Percentiles rank a stretch among this genome's conserved stretches.
phyloP scores from a whole-genome alignment of 30 jellyfish, hydroid and myxozoan species.

The Sanderia malayensis region DNA sequence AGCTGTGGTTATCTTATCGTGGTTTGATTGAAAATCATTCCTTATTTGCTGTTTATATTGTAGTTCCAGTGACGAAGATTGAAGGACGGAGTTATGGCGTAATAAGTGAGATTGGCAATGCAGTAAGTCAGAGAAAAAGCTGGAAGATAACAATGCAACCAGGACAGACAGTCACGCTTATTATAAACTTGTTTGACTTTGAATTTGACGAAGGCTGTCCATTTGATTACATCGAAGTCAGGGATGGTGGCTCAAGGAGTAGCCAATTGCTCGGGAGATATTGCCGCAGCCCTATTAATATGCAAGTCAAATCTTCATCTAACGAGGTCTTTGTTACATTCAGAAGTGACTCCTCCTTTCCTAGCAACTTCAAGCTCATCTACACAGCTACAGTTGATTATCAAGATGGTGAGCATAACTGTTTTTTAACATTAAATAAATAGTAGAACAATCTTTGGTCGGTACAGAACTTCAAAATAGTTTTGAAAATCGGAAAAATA shows the following conservation, averaged over 20 bases:
- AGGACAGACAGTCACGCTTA: conserved; percentile 32
- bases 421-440: too few species aligned
- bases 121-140: conserved; percentile 14
- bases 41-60: too few species aligned
- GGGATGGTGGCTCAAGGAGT: conserved; percentile 45
- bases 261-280: conserved; percentile 52
- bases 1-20: too few species aligned
- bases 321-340: conserved; percentile 21
- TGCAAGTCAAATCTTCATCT: conserved; percentile 37
- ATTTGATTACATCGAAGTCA: conserved; percentile 48
- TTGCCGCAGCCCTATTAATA: conserved; percentile 37
- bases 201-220: conserved; percentile 74
- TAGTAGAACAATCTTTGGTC: too few species aligned
- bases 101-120: conserved; percentile 11
- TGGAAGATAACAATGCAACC: conserved; percentile 21
- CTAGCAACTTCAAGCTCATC: conserved; percentile 37
- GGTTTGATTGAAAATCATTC: too few species aligned
- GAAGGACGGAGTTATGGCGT: conserved; percentile 25
- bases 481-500: too few species aligned
- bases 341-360: conserved; percentile 37
- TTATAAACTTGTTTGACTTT: conserved; percentile 19
- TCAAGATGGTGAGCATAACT: conserved; percentile 26
- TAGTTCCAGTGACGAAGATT: not conserved
- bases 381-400: conserved; percentile 21
- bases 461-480: too few species aligned